Conservation (phyloP, 2,797 vertebrate species). For the Spizella passerina region DNA sequence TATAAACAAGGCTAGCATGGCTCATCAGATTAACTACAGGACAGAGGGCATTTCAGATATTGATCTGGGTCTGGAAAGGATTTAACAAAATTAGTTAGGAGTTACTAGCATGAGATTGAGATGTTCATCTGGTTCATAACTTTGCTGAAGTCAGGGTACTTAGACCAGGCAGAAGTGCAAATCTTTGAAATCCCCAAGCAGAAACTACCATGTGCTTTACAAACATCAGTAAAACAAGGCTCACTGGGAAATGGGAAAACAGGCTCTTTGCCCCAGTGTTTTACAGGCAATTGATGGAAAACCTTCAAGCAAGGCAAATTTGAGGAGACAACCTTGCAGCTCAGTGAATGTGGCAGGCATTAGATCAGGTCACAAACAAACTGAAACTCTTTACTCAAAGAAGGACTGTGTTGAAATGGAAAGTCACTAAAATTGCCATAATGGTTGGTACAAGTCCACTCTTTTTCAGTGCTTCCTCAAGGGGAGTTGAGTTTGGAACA, state of each 20-base stretch:
- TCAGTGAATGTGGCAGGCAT: background rate
- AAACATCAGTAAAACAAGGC: background rate
- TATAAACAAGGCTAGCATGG: background rate
- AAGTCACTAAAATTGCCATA: background rate
- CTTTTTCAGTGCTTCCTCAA: background rate
- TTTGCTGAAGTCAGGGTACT: slow-evolving; percentile 30
- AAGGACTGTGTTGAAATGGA: background rate
- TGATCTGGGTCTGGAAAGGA: slow-evolving; percentile 30
- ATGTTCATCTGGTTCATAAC: slow-evolving; percentile 12
- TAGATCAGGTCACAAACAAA: background rate
- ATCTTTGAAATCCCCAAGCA: background rate
- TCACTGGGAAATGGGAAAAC: background rate
- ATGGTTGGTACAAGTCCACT: background rate
- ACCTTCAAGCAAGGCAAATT: background rate
- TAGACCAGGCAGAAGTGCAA: background rate
- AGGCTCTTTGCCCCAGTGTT: background rate
- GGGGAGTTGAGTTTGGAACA: background rate
- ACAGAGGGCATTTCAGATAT: slow-evolving; percentile 53
- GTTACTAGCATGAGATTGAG: slow-evolving; percentile 23
- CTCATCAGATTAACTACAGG: slow-evolving; percentile 45
- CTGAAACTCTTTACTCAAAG: background rate
- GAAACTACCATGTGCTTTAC: background rate
- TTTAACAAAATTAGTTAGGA: slow-evolving; percentile 35
- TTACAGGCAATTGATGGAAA: background rate
- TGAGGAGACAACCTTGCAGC: background rate